phyloP scores from a whole-genome alignment of 30 jellyfish, hydroid and myxozoan genomes.

The Haliclystus octoradiatus region DNA sequence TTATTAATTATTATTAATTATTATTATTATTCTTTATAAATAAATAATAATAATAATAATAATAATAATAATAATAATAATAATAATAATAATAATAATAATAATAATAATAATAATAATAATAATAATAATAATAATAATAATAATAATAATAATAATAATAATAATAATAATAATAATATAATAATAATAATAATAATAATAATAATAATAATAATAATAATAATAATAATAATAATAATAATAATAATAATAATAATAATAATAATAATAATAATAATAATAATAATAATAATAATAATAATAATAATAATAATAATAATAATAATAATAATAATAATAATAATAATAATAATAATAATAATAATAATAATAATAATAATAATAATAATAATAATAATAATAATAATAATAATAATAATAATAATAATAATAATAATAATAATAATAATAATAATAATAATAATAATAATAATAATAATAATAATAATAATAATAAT shows the following conservation, averaged over 20 bases:
- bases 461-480: conserved; percentile 4
- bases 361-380: too few species aligned
- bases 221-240: neutral
- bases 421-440: neutral
- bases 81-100: neutral
- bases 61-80: too few species aligned
- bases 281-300: conserved; percentile 5
- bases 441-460: neutral
- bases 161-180: neutral
- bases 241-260: neutral
- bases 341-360: too few species aligned
- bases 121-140: neutral
- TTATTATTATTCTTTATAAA: too few species aligned
- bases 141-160: neutral
- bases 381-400: conserved; percentile 6
- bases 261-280: conserved; percentile 6
- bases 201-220: neutral
- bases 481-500: neutral
- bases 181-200: neutral
- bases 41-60: too few species aligned
- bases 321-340: neutral
- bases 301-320: conserved; percentile 14
- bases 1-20: too few species aligned
- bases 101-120: neutral
- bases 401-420: neutral